These are phyloP conservation scores for Mormyrops attenuatus DNA, from an alignment of 2,797 vertebrate genomes.

Conservation along the genomic window DNA sequence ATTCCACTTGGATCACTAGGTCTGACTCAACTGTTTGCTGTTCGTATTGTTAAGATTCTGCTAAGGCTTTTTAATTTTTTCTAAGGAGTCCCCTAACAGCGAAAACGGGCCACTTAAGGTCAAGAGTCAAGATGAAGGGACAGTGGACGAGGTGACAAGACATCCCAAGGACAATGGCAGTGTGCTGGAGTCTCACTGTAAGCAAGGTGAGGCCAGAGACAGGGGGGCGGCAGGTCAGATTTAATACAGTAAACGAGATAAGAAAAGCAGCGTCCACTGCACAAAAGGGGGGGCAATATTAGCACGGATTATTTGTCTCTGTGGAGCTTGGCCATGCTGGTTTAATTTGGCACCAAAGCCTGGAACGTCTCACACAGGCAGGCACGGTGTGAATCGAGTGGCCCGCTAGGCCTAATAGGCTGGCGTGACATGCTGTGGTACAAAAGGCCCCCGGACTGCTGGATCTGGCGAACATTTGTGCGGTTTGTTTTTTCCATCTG, in stretches of 20 bases:
- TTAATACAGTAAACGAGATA: slow-evolving; percentile 58
- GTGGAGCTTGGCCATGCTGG: slow-evolving; percentile 44
- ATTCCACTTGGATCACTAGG: not conserved
- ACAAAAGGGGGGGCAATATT: slow-evolving; percentile 48
- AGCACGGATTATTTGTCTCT: slow-evolving; percentile 47
- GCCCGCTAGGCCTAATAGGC: slow-evolving; percentile 58
- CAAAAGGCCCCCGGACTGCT: slow-evolving; percentile 64
- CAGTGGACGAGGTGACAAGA: slow-evolving; percentile 51
- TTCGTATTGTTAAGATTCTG: slow-evolving; percentile 48
- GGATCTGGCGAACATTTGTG: slow-evolving; percentile 76
- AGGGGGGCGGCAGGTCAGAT: slow-evolving; percentile 57
- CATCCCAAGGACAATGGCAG: slow-evolving; percentile 54
- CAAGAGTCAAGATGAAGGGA: slow-evolving; percentile 58
- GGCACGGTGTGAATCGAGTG: slow-evolving; percentile 55
- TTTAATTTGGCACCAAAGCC: slow-evolving; percentile 53
- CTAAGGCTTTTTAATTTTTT: slow-evolving; percentile 50
- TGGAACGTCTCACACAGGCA: slow-evolving; percentile 52
- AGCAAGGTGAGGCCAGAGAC: slow-evolving; percentile 67
- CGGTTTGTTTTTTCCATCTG: slow-evolving; percentile 61
- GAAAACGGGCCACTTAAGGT: slow-evolving; percentile 55
- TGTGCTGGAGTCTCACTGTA: slow-evolving; percentile 57
- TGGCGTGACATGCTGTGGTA: slow-evolving; percentile 59
- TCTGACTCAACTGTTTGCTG: not conserved
- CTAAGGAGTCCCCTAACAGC: slow-evolving; percentile 61
- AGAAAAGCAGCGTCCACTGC: slow-evolving; percentile 55